phyloP scores from a whole-genome alignment of 1,140 invertebrate species.

The Riptortus pedestris region DNA sequence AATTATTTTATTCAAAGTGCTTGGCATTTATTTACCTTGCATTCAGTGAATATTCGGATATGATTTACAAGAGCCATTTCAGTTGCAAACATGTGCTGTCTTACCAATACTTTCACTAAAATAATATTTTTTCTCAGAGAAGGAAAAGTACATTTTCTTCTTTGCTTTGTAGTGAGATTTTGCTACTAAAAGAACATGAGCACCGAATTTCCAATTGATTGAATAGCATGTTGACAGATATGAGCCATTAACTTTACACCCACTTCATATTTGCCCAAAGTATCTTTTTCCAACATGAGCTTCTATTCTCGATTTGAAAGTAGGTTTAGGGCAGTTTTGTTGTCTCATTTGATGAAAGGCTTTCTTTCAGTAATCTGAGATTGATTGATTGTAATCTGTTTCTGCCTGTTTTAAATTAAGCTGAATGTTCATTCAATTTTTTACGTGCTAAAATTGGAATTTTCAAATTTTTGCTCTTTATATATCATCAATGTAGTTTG shows the following conservation, averaged over 20 bases:
- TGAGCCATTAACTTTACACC: neutral
- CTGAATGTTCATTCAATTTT: neutral
- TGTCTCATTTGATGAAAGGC: neutral
- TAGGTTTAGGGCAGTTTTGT: neutral
- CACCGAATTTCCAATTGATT: neutral
- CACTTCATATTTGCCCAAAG: neutral
- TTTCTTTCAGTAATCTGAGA: neutral
- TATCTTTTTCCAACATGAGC: neutral
- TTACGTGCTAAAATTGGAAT: neutral
- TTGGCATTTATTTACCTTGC: no score
- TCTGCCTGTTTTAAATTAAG: neutral
- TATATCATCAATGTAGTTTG: neutral
- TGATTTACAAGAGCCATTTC: no score
- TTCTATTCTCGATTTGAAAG: neutral
- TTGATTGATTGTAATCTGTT: neutral
- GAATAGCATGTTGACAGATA: neutral
- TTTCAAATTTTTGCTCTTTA: neutral
- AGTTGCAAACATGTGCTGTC: no score
- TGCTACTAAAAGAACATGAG: neutral
- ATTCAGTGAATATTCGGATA: no score
- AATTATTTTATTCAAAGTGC: no score
- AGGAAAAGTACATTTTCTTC: no score
- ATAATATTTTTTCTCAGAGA: no score
- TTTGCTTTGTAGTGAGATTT: neutral
- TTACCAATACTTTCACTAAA: no score